Conservation (phyloP, 2,113 vertebrate genomes). For the Paraplagusia blochii region DNA sequence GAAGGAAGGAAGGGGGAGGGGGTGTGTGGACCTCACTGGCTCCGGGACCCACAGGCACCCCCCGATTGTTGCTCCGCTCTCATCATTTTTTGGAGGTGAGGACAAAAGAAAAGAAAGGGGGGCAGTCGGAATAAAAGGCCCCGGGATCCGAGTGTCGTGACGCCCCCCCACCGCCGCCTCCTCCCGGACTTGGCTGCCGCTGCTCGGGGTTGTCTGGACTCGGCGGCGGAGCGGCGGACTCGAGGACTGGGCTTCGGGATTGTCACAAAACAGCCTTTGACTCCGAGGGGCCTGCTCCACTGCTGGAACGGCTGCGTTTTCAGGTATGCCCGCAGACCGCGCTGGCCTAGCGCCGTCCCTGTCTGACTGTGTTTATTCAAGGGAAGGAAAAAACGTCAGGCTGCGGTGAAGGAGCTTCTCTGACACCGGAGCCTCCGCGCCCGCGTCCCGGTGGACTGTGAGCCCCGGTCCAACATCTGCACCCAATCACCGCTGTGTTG, state of each 20-base stretch:
- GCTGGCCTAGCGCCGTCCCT: slow-evolving; percentile 35
- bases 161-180: slow-evolving; percentile 48
- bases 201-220: slow-evolving; percentile 70
- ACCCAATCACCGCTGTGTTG: slow-evolving; percentile 64
- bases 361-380: slow-evolving; percentile 25
- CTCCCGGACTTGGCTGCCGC: slow-evolving; percentile 60
- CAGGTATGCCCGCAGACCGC: slow-evolving; percentile 64
- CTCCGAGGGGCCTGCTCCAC: slow-evolving; percentile 71
- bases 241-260: slow-evolving; percentile 73
- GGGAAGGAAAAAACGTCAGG: slow-evolving; percentile 22
- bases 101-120: slow-evolving; percentile 70
- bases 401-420: slow-evolving; percentile 13
- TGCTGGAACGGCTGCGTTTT: slow-evolving; percentile 57
- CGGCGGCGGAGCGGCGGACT: slow-evolving; percentile 72
- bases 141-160: slow-evolving; percentile 70
- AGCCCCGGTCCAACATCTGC: slow-evolving; percentile 62
- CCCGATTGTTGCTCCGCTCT: slow-evolving; percentile 71
- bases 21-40: slow-evolving; percentile 72
- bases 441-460: slow-evolving; percentile 54
- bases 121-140: slow-evolving; percentile 55
- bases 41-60: slow-evolving; percentile 76
- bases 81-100: slow-evolving; percentile 75
- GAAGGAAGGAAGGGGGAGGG: slow-evolving; percentile 64
- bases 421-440: slow-evolving; percentile 3
- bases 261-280: slow-evolving; percentile 69